Evolutionary conservation across 1,140 invertebrate genomes (phyloP).

Genomic region (Drosophila parvula): DNA sequence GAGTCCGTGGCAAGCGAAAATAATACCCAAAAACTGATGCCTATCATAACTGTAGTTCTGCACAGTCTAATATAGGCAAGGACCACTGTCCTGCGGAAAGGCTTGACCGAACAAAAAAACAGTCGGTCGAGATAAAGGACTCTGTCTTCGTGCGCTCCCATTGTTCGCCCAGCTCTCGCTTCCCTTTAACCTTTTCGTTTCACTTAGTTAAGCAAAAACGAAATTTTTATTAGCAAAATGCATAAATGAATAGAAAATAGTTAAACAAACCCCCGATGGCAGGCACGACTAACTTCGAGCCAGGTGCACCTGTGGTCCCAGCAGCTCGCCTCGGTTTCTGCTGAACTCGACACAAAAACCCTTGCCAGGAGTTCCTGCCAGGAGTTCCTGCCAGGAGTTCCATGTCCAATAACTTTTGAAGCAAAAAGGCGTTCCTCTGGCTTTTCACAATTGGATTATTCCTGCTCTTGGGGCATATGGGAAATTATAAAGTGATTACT

Average conservation of each 20-base stretch:
- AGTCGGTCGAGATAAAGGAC: conserved; percentile 67
- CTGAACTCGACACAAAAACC: conserved; percentile 66
- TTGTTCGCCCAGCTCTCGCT: conserved; percentile 4
- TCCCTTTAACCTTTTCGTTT: conserved; percentile 77
- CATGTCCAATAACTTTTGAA: conserved; percentile 41
- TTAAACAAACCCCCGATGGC: conserved; percentile 55
- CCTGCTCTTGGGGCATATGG: conserved; percentile 18
- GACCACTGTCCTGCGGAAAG: conserved; percentile 35
- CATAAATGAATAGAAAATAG: conserved; percentile 82
- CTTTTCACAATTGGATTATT: conserved; percentile 41
- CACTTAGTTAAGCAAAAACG: conserved; percentile 81
- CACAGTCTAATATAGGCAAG: background rate
- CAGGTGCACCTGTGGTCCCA: conserved; percentile 39
- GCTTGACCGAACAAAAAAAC: conserved; percentile 50
- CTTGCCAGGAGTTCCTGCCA: no score
- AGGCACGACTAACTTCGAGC: conserved; percentile 26
- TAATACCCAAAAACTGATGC: conserved; percentile 8
- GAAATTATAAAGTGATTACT: conserved; percentile 38
- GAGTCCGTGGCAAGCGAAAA: conserved; percentile 2
- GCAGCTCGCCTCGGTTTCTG: conserved; percentile 30
- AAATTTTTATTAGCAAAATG: conserved; percentile 82
- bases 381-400: conserved; percentile 36
- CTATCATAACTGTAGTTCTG: conserved; percentile 3
- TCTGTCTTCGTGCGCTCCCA: conserved; percentile 16
- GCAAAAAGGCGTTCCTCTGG: conserved; percentile 14